Conservation (phyloP, 1,140 invertebrate species). For the Zaprionus kolodkinae region DNA sequence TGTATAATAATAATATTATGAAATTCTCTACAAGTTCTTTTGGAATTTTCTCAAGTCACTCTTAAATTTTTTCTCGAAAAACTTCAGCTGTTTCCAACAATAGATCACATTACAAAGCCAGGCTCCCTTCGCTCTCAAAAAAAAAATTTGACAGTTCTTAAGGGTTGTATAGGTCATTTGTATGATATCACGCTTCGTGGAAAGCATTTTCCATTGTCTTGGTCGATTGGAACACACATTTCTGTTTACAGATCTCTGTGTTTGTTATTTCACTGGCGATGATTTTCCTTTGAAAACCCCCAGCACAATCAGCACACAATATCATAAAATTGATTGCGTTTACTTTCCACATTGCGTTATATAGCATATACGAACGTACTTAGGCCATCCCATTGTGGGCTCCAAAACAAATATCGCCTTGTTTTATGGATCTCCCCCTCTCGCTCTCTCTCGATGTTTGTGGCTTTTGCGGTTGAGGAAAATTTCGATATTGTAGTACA, state of each 20-base stretch:
- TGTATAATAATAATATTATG: not conserved
- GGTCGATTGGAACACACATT: not conserved
- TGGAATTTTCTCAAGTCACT: not conserved
- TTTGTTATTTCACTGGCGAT: conserved; percentile 6
- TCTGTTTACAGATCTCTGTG: not conserved
- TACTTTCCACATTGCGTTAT: conserved; percentile 15
- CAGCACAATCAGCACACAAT: conserved; percentile 30
- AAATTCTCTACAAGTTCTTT: not conserved
- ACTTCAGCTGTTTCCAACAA: conserved; percentile 8
- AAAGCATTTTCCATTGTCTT: conserved; percentile 2
- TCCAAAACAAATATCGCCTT: conserved; percentile 6
- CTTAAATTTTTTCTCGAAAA: not conserved
- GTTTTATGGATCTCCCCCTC: not conserved
- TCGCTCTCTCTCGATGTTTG: not conserved
- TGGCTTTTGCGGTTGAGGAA: not conserved
- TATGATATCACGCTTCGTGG: conserved; percentile 6
- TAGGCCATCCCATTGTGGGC: not conserved
- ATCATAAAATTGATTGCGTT: conserved; percentile 40
- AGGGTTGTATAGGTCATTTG: conserved; percentile 11
- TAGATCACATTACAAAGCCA: conserved; percentile 5
- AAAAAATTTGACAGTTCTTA: conserved; percentile 1
- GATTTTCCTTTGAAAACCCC: conserved; percentile 10
- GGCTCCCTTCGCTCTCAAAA: not conserved
- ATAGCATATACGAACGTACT: conserved; percentile 5
- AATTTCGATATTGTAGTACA: conserved; percentile 7